Base-by-base conservation (phyloP, 2,888 invertebrate genomes). In the Gymnocheta viridis region DNA sequence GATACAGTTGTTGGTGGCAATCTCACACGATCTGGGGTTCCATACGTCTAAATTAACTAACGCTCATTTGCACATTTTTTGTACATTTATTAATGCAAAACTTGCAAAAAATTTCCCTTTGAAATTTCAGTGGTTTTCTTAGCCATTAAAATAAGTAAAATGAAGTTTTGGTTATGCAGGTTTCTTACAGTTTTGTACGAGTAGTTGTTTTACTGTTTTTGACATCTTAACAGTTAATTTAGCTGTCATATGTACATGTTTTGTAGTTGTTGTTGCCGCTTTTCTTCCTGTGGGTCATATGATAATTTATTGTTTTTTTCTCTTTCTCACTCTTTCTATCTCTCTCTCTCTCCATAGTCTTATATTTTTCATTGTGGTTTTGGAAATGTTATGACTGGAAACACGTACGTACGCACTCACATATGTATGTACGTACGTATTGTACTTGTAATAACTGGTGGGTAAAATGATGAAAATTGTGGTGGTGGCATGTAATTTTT, bases 181-280 rank as follows among this genome's bases (percentile, higher is more conserved):
- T 54, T 35, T 17, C 51, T 22, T 32, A 35, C 32, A 47, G 29
- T 73, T 82, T 58, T 69, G 56, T 73, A 49, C n/a, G 41, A 41
- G 49, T 22, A 64, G 60, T 72, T 77, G 60, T 72, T 77, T 82
- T 82, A 77, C 38, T 82, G 85, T 73, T 67, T 80, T 80, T 84
- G 82, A 86, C 85, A 84, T 84, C 80, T 86, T 84, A 82, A 80
- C 82, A 80, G 85, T 80, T 86, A 86, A 84, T 84, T 82, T 84
- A 84, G 77, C 74, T 82, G 82, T 84, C 85, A 84, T 77, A 82
- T 82, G n/a, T 27, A 27, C 19, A 4, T 62, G 29, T 58, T 49
- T 17, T 56, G 47, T 64, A 9, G n/a, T 27, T 41, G 19, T 58
- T 44, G 49, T 62, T 69, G 44, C 10, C 19, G 41, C 14, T 66